A percentile compares a stretch with the other conserved stretches of the same genome.
Evolutionary conservation across 2,113 vertebrate genomes (phyloP).

Genomic region (Lota lota): DNA sequence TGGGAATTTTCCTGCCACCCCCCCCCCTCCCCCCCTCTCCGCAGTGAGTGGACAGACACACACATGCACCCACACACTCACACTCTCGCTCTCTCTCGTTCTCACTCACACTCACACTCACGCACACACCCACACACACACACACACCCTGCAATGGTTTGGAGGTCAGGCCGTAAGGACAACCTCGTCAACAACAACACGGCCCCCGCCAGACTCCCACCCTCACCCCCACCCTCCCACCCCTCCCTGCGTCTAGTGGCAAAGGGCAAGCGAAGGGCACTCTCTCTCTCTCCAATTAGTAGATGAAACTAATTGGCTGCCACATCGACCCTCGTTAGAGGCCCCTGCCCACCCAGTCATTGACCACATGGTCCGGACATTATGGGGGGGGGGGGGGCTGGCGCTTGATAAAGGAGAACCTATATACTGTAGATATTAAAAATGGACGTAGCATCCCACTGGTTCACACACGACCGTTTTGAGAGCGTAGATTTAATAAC

Average conservation of each 20-base stretch:
- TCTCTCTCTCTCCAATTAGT: neutral
- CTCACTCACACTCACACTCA: neutral
- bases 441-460: too few relatives aligned
- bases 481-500: too few relatives aligned
- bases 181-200: slow-evolving; percentile 21
- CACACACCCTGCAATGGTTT: slow-evolving; percentile 46
- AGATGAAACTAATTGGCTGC: too few relatives aligned
- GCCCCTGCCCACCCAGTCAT: too few relatives aligned
- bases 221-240: neutral
- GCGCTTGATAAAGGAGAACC: too few relatives aligned
- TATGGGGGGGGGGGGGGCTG: too few relatives aligned
- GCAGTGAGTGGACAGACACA: neutral
- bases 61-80: neutral
- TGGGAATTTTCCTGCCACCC: slow-evolving; percentile 54
- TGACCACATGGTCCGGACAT: too few relatives aligned
- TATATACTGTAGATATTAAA: too few relatives aligned
- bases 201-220: neutral
- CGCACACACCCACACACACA: slow-evolving; percentile 5
- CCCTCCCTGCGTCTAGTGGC: too few relatives aligned
- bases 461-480: too few relatives aligned
- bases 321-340: too few relatives aligned
- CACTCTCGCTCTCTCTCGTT: neutral
- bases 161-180: slow-evolving; percentile 68
- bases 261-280: too few relatives aligned
- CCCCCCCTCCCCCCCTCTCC: slow-evolving; percentile 34